Percentiles rank a stretch among this genome's conserved stretches.
phyloP scores from a whole-genome alignment of 64 coral and sea anemone species.

The Stylophora pistillata region DNA sequence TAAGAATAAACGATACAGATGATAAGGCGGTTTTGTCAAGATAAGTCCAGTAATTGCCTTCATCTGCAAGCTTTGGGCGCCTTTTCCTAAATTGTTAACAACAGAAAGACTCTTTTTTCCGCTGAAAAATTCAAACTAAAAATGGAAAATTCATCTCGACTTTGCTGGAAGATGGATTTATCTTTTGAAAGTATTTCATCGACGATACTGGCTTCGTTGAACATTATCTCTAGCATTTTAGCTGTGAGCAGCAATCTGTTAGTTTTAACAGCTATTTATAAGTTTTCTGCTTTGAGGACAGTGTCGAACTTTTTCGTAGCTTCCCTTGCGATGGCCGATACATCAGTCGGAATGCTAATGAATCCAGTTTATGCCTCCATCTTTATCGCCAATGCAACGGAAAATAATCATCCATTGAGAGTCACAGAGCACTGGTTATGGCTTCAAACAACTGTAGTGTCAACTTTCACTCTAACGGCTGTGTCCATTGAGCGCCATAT shows the following conservation, averaged over 20 bases:
- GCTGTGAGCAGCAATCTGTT: conserved; percentile 33
- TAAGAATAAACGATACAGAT: no score
- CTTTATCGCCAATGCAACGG: neutral
- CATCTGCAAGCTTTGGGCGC: no score
- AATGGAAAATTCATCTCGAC: neutral
- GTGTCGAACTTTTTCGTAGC: conserved; percentile 48
- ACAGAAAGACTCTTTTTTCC: no score
- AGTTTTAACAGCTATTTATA: conserved; percentile 34
- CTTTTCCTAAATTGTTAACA: no score
- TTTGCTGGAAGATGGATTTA: neutral
- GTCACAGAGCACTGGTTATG: conserved; percentile 36
- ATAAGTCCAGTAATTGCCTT: no score
- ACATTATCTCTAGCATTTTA: conserved; percentile 1
- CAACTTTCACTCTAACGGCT: conserved; percentile 61
- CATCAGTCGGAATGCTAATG: conserved; percentile 32
- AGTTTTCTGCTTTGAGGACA: neutral
- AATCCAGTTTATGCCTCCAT: conserved; percentile 39
- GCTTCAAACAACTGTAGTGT: conserved; percentile 40
- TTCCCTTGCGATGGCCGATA: conserved; percentile 33
- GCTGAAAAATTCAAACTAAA: neutral
- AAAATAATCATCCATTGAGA: conserved; percentile 31
- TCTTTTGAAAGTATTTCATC: neutral
- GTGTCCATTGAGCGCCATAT: conserved; percentile 64
- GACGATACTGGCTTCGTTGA: neutral
- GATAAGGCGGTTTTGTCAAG: no score